Evolutionary conservation across 1,140 invertebrate species (phyloP).

Genomic region (Megathymus violae): DNA sequence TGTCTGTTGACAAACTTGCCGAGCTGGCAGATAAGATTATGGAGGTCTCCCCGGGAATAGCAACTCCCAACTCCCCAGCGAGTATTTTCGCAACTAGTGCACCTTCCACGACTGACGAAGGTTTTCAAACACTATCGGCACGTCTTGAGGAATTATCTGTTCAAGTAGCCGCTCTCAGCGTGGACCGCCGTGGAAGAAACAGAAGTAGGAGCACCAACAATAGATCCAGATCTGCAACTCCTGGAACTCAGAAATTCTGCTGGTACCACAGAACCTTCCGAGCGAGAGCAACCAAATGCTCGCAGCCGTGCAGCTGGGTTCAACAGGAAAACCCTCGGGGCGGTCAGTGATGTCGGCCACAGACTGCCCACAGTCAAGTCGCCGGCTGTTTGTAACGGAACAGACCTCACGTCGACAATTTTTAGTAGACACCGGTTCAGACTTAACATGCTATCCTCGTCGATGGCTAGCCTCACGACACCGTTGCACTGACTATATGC

Average conservation of each 20-base stretch:
- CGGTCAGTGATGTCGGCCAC: conserved; percentile 28
- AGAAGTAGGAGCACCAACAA: too few relatives aligned
- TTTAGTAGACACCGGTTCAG: conserved; percentile 26
- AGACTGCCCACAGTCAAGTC: conserved; percentile 6
- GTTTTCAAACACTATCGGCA: too few relatives aligned
- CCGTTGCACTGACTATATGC: neutral
- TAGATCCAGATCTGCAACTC: too few relatives aligned
- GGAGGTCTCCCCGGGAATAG: too few relatives aligned
- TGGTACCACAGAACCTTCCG: conserved; percentile 35
- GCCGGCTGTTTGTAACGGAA: conserved; percentile 31
- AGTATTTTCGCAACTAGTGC: too few relatives aligned
- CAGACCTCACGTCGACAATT: neutral
- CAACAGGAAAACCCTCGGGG: conserved; percentile 23
- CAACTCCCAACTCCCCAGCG: too few relatives aligned
- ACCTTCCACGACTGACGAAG: too few relatives aligned
- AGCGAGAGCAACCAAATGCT: conserved; percentile 13
- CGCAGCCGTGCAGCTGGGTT: conserved; percentile 24
- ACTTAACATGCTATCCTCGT: conserved; percentile 20
- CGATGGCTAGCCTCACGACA: neutral
- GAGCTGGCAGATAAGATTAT: conserved; percentile 7
- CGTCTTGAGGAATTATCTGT: too few relatives aligned
- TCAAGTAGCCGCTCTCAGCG: too few relatives aligned
- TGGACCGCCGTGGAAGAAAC: too few relatives aligned
- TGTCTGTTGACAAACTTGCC: neutral
- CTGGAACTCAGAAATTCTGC: neutral